Conservation (phyloP, 1,140 invertebrate genomes). For the Monomorium pharaonis region DNA sequence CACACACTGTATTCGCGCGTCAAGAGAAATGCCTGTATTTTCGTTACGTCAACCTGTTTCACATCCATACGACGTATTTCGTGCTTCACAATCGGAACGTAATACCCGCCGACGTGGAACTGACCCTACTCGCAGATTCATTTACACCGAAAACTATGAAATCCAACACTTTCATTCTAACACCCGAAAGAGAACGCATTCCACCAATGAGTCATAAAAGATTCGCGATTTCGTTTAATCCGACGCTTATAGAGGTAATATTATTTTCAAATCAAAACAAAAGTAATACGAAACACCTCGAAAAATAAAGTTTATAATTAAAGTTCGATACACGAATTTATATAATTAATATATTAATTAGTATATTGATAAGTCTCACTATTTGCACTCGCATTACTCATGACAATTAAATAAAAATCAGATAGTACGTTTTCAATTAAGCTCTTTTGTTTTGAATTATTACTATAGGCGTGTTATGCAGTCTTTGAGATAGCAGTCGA, state of each 20-base stretch:
- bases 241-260: constrained; percentile 69
- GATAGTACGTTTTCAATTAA: not conserved
- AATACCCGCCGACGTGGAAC: constrained; percentile 68
- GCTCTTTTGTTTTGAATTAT: not conserved
- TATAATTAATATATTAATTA: too few relatives aligned
- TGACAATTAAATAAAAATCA: not conserved
- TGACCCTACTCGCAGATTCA: constrained; percentile 53
- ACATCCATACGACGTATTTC: constrained; percentile 61
- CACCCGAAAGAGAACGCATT: constrained; percentile 64
- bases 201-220: constrained; percentile 68
- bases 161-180: constrained; percentile 66
- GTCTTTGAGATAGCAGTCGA: constrained; percentile 65
- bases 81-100: constrained; percentile 72
- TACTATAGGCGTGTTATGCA: constrained; percentile 68
- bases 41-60: constrained; percentile 67
- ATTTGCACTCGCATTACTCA: too few relatives aligned
- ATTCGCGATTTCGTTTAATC: constrained; percentile 74
- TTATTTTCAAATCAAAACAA: not conserved
- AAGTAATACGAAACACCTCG: not conserved
- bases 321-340: not conserved
- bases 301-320: not conserved
- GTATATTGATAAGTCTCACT: too few relatives aligned
- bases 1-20: constrained; percentile 69
- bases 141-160: constrained; percentile 17
- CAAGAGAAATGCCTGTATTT: constrained; percentile 74